Conservation (phyloP, 2,888 invertebrate species). For the Perizoma flavofasciatum region DNA sequence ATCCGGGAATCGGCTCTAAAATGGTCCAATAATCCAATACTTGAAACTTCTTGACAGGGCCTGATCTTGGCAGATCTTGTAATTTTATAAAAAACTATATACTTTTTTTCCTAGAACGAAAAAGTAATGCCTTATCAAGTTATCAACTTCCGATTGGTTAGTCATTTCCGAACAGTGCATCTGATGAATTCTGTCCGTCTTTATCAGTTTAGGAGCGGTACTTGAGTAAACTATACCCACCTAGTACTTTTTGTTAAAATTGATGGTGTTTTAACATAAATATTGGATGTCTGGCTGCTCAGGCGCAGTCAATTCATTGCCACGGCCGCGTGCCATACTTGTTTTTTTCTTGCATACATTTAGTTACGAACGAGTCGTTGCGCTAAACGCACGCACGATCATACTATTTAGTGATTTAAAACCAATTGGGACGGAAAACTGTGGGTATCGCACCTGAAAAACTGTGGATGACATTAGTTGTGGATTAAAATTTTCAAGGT, state of each 20-base stretch:
- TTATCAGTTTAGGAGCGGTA: slow-evolving; percentile 10
- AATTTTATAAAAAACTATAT: no score
- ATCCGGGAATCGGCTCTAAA: no score
- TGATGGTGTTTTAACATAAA: slow-evolving; percentile 43
- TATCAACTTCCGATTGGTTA: not conserved
- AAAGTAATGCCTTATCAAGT: not conserved
- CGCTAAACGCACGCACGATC: slow-evolving; percentile 42
- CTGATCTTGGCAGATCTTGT: no score
- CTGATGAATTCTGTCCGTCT: not conserved
- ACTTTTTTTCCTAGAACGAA: not conserved
- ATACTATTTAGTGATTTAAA: slow-evolving; percentile 25
- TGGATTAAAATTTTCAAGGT: slow-evolving; percentile 20
- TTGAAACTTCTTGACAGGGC: no score
- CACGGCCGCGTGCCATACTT: slow-evolving; percentile 49
- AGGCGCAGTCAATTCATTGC: slow-evolving; percentile 53
- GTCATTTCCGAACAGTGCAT: not conserved
- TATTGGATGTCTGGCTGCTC: slow-evolving; percentile 43
- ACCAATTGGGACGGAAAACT: slow-evolving; percentile 38
- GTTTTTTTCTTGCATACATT: slow-evolving; percentile 26
- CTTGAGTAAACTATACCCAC: not conserved
- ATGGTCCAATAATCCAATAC: no score
- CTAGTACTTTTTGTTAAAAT: slow-evolving; percentile 12
- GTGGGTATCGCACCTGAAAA: slow-evolving; percentile 16
- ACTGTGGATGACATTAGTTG: slow-evolving; percentile 5
- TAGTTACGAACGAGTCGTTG: slow-evolving; percentile 48